Percentiles rank a stretch among this genome's conserved stretches.
Evolutionary conservation across 1,140 invertebrate genomes (phyloP).

Genomic region (Nautilus pompilius): DNA sequence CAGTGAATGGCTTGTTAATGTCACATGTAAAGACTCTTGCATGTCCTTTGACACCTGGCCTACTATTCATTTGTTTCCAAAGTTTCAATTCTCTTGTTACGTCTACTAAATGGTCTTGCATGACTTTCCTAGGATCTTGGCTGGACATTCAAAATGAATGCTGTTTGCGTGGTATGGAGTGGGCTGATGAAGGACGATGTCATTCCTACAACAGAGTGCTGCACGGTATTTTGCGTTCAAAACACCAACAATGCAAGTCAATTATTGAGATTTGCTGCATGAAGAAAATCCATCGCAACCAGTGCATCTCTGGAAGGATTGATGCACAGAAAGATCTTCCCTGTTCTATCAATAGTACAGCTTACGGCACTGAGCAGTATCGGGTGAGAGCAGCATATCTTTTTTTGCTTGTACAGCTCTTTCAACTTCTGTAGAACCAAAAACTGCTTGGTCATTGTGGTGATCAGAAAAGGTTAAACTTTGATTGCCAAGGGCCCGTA

Average conservation of each 20-base stretch:
- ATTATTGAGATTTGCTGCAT: conserved; percentile 48
- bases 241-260: conserved; percentile 27
- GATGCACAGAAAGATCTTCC: conserved; percentile 29
- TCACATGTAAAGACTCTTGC: too few species aligned
- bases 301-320: conserved; percentile 39
- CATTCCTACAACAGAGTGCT: conserved; percentile 26
- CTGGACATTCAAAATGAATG: too few species aligned
- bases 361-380: conserved; percentile 40
- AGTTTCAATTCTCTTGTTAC: too few species aligned
- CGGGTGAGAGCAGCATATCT: conserved; percentile 20
- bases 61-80: too few species aligned
- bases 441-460: too few species aligned
- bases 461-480: too few species aligned
- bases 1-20: too few species aligned
- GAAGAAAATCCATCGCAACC: conserved; percentile 36
- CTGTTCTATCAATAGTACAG: conserved; percentile 36
- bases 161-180: conserved; percentile 30
- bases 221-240: conserved; percentile 9
- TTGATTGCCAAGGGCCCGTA: too few species aligned
- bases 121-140: not conserved
- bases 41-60: too few species aligned
- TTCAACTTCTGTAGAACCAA: not conserved
- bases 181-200: conserved; percentile 28
- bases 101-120: not conserved
- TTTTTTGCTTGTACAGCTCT: not conserved